Evolutionary conservation across 2,113 vertebrate species (phyloP), one percentile per base, ranked within the genome.

Genomic region (Holacanthus passer): DNA sequence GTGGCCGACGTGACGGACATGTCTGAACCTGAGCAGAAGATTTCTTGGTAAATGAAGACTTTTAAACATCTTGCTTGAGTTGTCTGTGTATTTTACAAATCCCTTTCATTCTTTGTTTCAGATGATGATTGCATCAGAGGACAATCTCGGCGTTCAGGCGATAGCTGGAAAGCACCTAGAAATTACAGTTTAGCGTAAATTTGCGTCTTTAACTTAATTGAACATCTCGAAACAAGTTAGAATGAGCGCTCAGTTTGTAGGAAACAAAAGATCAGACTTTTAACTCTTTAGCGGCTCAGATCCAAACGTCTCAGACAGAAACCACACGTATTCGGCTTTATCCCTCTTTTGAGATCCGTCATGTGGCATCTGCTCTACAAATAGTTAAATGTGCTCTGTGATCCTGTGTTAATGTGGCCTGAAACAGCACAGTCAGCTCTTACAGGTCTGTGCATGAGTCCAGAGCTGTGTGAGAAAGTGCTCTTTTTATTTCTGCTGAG

Each of bases 391-490:
- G 32, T 72, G 5, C 37, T 48, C 35, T 55, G 22, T 81, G 77
- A 82, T 87, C 63, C 82, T 71, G 63, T 37, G 77, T 73, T 66
- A 78, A 87, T 76, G 74, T 20, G 66, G 55, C 50, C 41, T 85
- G 32, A 91, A 88, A 84, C 47, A 67, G 73, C 47, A 5, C 43
- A 73, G 77, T 77, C 76, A 89, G 79, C 82, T 67, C 20, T 9
- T 60, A 53, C 80, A 90, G 64, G 83, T 80, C 68, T 63, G 71
- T 77, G 85, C 86, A 84, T 16, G 83, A 78, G 77, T 41, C 32
- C 60, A 43, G 52, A 71, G 17, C 35, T 37, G 39, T 78, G 73
- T 69, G 73, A 88, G 72, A 86, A 77, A 78, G 76, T 75, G 59
- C 55, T 75, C 43, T 50, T 58, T 29, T 45, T 59, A 20, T 47